Evolutionary conservation across 2,888 invertebrate genomes (phyloP), one percentile per base, ranked within the genome.

Genomic region (Xylocampa areola): DNA sequence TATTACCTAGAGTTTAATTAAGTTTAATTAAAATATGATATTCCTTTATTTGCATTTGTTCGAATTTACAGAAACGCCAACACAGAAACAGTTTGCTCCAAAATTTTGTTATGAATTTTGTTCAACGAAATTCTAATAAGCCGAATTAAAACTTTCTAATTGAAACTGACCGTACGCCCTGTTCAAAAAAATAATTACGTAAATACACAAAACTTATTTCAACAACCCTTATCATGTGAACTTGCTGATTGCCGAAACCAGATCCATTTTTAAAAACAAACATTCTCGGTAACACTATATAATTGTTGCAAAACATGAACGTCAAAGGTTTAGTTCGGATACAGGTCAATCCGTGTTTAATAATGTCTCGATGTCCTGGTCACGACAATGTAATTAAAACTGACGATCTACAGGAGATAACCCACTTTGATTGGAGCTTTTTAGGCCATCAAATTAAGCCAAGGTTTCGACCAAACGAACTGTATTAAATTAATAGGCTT

Each of bases 351-450:
- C 25, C 35, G 14, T 23, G 25, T 52, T 48, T 47, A 45, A 53
- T 51, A 55, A 37, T 49, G 50, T 61, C 61, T 49, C 57, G 40
- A 14, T 51, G 50, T 68, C 59, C 44, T 41, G 19, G 60, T 64
- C 73, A 73, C 60, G 68, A 61, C 53, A 68, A 43, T 45, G 40
- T 63, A 68, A 73, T 65, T 73, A 68, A 65, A 63, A 70, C 58
- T 70, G 68, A 70, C 57, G 60, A 51, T 59, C 37, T 58, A 23
- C 23, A 52, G 36, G 32, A 65, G 74, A 74, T 74, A 74, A 67
- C 74, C 70, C 49, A 75, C 62, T 75, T 75, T 64, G 51, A 59
- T 68, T 49, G 48, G 21, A 30, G 33, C 36, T 61, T 62, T 73
- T 69, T 44, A 57, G 73, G 74, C 14, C 60, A 72, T 60, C 50